Evolutionary conservation across 2,888 invertebrate genomes (phyloP).

Genomic region (Rhagonycha fulva): DNA sequence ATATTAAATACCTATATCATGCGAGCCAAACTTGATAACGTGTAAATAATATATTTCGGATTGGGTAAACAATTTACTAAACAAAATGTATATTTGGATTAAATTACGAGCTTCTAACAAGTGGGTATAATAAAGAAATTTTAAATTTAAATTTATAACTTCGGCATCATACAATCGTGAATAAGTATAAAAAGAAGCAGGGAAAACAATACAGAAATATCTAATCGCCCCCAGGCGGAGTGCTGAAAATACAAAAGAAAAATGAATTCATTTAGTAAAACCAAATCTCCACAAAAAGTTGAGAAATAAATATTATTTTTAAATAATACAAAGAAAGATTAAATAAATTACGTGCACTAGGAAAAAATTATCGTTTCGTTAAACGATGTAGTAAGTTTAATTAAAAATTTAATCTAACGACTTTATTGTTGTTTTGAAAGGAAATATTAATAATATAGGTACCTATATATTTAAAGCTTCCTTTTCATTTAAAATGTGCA

Average conservation of each 20-base stretch:
- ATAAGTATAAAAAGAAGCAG: background rate
- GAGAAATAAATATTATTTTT: background rate
- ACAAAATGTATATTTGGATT: background rate
- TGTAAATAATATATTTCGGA: background rate
- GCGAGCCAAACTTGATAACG: background rate
- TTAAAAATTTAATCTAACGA: background rate
- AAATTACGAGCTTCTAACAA: background rate
- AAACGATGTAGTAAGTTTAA: background rate
- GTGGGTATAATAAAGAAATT: slow-evolving; percentile 6
- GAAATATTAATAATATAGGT: background rate
- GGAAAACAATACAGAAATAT: slow-evolving; percentile 20
- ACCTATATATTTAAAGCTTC: no score
- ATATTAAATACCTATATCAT: no score
- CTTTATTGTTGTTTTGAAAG: background rate
- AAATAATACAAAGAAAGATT: background rate
- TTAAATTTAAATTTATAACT: slow-evolving; percentile 17
- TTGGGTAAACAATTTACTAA: background rate
- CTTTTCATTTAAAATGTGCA: background rate
- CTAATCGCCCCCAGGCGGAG: slow-evolving; percentile 12
- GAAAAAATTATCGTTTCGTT: background rate
- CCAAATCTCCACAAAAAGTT: slow-evolving; percentile 6
- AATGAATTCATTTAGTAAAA: slow-evolving; percentile 19
- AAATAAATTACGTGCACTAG: background rate
- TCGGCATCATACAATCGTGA: background rate
- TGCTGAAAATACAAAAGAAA: slow-evolving; percentile 16